phyloP scores from a whole-genome alignment of 2,888 invertebrate species.

The Melanostoma mellinum region DNA sequence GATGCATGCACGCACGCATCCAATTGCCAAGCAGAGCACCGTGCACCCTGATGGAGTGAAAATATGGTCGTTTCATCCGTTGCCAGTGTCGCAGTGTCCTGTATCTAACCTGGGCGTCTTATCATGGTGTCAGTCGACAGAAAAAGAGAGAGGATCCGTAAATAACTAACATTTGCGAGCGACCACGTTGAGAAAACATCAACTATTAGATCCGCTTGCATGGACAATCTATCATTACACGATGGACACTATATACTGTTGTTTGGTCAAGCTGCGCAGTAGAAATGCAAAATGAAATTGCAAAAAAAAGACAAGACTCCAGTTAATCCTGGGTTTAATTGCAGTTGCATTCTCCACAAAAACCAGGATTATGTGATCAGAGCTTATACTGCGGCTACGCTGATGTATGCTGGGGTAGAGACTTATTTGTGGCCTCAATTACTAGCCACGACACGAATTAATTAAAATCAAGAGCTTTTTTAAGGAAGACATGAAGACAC shows the following conservation, averaged over 20 bases:
- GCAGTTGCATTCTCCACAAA: conserved; percentile 62
- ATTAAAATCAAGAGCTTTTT: conserved; percentile 59
- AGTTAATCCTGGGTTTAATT: conserved; percentile 68
- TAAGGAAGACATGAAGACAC: conserved; percentile 52
- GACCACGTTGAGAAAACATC: conserved; percentile 47
- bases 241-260: conserved; percentile 58
- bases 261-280: conserved; percentile 31
- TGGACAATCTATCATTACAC: conserved; percentile 72
- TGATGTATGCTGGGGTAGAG: conserved; percentile 38
- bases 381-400: conserved; percentile 43
- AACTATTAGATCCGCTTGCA: conserved; percentile 71
- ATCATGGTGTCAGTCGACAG: conserved; percentile 56
- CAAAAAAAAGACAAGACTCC: conserved; percentile 22
- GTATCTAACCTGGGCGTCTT: conserved; percentile 54
- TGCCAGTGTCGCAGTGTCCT: conserved; percentile 16
- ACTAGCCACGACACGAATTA: conserved; percentile 63
- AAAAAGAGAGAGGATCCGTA: conserved; percentile 58
- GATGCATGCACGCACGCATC: conserved; percentile 72
- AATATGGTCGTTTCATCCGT: conserved; percentile 46
- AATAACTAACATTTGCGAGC: conserved; percentile 67
- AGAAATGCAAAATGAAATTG: conserved; percentile 10
- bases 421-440: conserved; percentile 57
- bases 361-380: conserved; percentile 46
- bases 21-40: conserved; percentile 57
- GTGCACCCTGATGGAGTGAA: conserved; percentile 45